Base-by-base conservation (phyloP, 2,888 invertebrate species). In the Phragmatobia fuliginosa region DNA sequence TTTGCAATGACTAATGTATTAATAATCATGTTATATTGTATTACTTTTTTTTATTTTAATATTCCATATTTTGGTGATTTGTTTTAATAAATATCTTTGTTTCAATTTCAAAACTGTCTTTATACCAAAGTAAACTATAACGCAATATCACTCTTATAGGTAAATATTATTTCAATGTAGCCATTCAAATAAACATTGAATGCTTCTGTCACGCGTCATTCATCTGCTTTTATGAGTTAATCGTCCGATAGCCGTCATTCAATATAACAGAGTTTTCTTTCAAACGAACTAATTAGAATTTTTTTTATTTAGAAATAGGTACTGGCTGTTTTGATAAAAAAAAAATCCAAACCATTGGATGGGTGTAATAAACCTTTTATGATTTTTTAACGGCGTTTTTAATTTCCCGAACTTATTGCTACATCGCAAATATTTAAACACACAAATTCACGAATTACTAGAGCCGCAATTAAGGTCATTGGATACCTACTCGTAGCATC, bases 211-310 rank as follows among this genome's bases (percentile, higher is more conserved):
- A 79, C 68, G 76, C 71, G 71, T 62, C 68, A 78, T 63, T 76
- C 66, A 79, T 80, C 68, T 68, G 25, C 65, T 64, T 77, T 72
- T 71, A 73, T 72, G 62, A 68, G 68, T 67, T 80, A 78, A 80
- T 78, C 80, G 72, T 59, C 52, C 69, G 72, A 62, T 75, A 65
- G 68, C 69, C 62, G 62, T 31, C 36, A 65, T 66, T 36, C 52
- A 65, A n/a, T n/a, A n/a, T n/a, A n/a, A n/a, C 65, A 69, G 74
- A 80, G 74, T 76, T 75, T 75, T 66, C 62, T 68, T 72, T 67
- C 76, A 80, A 68, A 68, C 66, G 74, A 78, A 68, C 72, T 61
- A 68, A n/a, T n/a, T n/a, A n/a, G n/a, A n/a, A n/a, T n/a, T n/a
- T n/a, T n/a, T n/a, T n/a, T n/a, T n/a, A n/a, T n/a, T n/a, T n/a